These are phyloP conservation scores for Seladonia tumulorum DNA, from an alignment of 2,888 invertebrate species.

Conservation along the genomic window DNA sequence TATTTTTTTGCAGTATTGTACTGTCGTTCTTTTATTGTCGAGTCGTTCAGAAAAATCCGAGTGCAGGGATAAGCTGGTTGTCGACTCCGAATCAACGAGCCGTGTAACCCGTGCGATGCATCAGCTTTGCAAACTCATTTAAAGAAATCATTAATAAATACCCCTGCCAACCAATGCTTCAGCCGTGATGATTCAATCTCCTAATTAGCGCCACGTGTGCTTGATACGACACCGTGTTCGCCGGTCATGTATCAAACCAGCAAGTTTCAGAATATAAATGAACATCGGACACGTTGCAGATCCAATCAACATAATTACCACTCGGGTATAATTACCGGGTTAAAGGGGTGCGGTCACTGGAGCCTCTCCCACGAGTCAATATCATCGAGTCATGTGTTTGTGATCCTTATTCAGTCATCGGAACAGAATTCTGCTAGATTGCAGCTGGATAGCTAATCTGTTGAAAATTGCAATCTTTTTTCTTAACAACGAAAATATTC, in stretches of 20 bases:
- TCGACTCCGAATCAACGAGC: background rate
- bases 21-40: background rate
- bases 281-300: slow-evolving; percentile 15
- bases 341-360: background rate
- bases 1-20: too few species aligned
- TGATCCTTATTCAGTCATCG: background rate
- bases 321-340: background rate
- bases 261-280: slow-evolving; percentile 22
- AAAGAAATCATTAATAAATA: slow-evolving; percentile 8
- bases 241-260: background rate
- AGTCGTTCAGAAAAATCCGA: background rate
- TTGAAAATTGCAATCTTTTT: too few species aligned
- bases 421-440: background rate
- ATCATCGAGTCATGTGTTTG: slow-evolving; percentile 11
- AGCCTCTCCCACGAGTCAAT: background rate
- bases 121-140: background rate
- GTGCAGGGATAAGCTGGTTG: background rate
- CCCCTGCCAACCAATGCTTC: background rate
- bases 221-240: background rate
- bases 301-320: slow-evolving; percentile 26
- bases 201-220: slow-evolving; percentile 1
- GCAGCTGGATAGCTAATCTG: background rate
- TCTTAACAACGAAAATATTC: background rate
- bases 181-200: background rate
- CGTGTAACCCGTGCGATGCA: background rate